Conservation (phyloP, 2,888 invertebrate genomes). For the Noctua janthina region DNA sequence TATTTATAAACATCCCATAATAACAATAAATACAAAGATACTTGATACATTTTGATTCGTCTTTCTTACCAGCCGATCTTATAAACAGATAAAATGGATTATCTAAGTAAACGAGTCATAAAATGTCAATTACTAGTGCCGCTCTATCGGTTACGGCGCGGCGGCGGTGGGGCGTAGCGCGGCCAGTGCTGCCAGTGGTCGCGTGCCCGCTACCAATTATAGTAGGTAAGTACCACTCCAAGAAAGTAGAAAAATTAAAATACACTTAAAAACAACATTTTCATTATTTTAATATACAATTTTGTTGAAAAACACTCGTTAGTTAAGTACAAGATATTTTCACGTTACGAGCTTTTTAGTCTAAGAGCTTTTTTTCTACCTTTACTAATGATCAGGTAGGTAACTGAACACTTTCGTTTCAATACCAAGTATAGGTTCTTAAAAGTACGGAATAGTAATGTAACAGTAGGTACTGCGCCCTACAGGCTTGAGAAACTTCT, state of each 20-base stretch:
- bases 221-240: conserved; percentile 17
- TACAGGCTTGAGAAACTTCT: background rate
- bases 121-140: conserved; percentile 65
- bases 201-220: conserved; percentile 65
- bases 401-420: background rate
- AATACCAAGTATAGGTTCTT: background rate
- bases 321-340: background rate
- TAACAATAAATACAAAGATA: conserved; percentile 8
- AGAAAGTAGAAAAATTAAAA: conserved; percentile 55
- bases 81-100: conserved; percentile 57
- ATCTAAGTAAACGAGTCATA: conserved; percentile 66
- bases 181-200: conserved; percentile 45
- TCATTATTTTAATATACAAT: background rate
- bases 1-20: conserved; percentile 11
- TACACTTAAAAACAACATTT: conserved; percentile 32
- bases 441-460: background rate
- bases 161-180: background rate
- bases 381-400: background rate
- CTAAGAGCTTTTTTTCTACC: background rate
- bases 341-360: background rate
- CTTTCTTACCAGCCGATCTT: conserved; percentile 44
- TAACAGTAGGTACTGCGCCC: background rate
- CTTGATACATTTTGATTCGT: conserved; percentile 38
- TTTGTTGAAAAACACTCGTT: conserved; percentile 7
- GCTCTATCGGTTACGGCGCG: conserved; percentile 56